A percentile compares a stretch with the other conserved stretches of the same genome.
Conservation (phyloP, 1,140 invertebrate genomes). For the Papilio aristodemus region DNA sequence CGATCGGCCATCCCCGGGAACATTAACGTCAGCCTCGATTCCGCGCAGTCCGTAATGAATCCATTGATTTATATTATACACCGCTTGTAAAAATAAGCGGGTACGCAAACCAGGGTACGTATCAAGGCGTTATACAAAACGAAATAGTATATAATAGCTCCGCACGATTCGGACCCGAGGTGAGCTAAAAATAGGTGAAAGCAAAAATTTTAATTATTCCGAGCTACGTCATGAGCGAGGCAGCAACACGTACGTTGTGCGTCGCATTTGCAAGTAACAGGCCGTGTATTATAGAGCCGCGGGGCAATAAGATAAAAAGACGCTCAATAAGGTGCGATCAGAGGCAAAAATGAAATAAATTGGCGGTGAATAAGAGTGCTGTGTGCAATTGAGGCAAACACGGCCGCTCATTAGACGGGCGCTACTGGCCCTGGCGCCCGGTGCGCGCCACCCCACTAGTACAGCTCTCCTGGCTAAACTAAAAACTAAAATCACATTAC, state of each 20-base stretch:
- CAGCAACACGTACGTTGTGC: slow-evolving; percentile 67
- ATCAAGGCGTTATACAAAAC: slow-evolving; percentile 31
- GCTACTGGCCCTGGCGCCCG: slow-evolving; percentile 38
- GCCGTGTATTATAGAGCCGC: slow-evolving; percentile 77
- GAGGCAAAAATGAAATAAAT: slow-evolving; percentile 80
- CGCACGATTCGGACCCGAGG: slow-evolving; percentile 35
- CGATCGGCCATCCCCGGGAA: slow-evolving; percentile 61
- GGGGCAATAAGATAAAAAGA: slow-evolving; percentile 78
- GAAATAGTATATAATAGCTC: slow-evolving; percentile 37
- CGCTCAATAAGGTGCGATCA: slow-evolving; percentile 79
- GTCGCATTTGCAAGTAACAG: slow-evolving; percentile 79
- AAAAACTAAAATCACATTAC: not conserved
- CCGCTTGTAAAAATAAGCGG: slow-evolving; percentile 32
- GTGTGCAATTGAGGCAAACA: slow-evolving; percentile 78
- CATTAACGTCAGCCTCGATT: slow-evolving; percentile 62
- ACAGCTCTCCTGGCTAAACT: not conserved
- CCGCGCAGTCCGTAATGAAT: slow-evolving; percentile 48
- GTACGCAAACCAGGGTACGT: slow-evolving; percentile 33
- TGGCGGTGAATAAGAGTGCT: slow-evolving; percentile 77
- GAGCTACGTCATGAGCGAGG: slow-evolving; percentile 67
- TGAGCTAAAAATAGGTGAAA: slow-evolving; percentile 35
- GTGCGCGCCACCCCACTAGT: slow-evolving; percentile 32
- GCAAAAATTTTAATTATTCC: slow-evolving; percentile 76
- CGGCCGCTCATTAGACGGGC: slow-evolving; percentile 75
- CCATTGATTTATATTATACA: slow-evolving; percentile 53